Evolutionary conservation across 2,888 invertebrate genomes (phyloP).

Genomic region (Metallyticus violacea): DNA sequence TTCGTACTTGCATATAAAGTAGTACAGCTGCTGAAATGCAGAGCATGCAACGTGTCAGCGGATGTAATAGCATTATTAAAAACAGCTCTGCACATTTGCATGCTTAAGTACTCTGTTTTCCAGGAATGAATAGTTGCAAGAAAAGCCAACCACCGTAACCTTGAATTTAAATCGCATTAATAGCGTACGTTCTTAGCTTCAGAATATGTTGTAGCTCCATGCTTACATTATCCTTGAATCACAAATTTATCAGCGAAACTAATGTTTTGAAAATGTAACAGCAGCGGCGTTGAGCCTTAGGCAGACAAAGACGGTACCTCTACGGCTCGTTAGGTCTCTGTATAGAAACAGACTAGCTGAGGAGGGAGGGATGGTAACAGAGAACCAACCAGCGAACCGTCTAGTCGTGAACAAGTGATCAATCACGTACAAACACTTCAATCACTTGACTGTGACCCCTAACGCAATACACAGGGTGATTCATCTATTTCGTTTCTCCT

Average conservation of each 20-base stretch:
- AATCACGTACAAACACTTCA: conserved; percentile 12
- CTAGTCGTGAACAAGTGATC: conserved; percentile 5
- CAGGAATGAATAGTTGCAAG: too few relatives aligned
- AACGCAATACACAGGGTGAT: not conserved
- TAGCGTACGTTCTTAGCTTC: not conserved
- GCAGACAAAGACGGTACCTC: not conserved
- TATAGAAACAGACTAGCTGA: not conserved
- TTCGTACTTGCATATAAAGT: too few relatives aligned
- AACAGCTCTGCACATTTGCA: too few relatives aligned
- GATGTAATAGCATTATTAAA: too few relatives aligned
- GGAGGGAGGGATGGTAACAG: not conserved
- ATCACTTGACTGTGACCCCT: not conserved
- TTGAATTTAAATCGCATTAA: not conserved
- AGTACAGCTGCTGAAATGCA: too few relatives aligned
- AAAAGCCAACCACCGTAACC: too few relatives aligned
- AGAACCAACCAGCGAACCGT: not conserved
- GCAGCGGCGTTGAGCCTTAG: not conserved
- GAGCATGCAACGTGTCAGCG: too few relatives aligned
- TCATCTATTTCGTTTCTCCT: not conserved
- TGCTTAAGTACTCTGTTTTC: too few relatives aligned
- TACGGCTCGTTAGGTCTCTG: not conserved
- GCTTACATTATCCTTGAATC: not conserved
- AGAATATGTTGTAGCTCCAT: not conserved
- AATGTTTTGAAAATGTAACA: not conserved
- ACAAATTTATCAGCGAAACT: not conserved